Evolutionary conservation across 2,888 invertebrate genomes (phyloP).

Genomic region (Polylopha cassiicola): DNA sequence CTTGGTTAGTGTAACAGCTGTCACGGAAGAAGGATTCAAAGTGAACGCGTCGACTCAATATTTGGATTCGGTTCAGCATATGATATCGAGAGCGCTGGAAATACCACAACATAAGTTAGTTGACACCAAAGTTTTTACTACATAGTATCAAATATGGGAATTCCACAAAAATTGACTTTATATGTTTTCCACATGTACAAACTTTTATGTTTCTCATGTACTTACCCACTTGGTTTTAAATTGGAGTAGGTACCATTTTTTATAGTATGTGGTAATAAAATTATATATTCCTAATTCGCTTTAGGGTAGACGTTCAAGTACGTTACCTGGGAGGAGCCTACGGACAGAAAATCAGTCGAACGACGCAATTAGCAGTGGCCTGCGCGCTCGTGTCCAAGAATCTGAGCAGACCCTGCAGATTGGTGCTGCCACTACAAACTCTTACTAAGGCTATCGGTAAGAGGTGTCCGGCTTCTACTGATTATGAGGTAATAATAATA

Average conservation of each 20-base stretch:
- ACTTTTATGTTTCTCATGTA: no score
- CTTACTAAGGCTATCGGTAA: slow-evolving; percentile 74
- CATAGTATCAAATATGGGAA: background rate
- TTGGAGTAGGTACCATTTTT: no score
- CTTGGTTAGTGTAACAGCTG: slow-evolving; percentile 78
- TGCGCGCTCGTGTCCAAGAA: slow-evolving; percentile 78
- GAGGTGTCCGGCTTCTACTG: slow-evolving; percentile 46
- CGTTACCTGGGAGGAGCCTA: slow-evolving; percentile 84
- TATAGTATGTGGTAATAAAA: background rate
- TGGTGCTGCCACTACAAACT: slow-evolving; percentile 75
- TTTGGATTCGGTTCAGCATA: slow-evolving; percentile 74
- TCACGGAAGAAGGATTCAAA: slow-evolving; percentile 82
- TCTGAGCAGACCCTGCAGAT: slow-evolving; percentile 73
- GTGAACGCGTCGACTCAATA: slow-evolving; percentile 79
- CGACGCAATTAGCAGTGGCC: slow-evolving; percentile 66
- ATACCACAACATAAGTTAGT: slow-evolving; percentile 77
- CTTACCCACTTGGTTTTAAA: no score
- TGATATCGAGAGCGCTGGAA: slow-evolving; percentile 71
- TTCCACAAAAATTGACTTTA: background rate
- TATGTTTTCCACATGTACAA: background rate
- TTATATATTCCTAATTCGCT: slow-evolving; percentile 21
- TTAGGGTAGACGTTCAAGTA: slow-evolving; percentile 82
- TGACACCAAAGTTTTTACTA: background rate
- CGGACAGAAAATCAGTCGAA: slow-evolving; percentile 81
- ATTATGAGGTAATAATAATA: slow-evolving; percentile 47